These are phyloP conservation scores for Phalera bucephala DNA, from an alignment of 2,888 invertebrate genomes.

Conservation along the genomic window DNA sequence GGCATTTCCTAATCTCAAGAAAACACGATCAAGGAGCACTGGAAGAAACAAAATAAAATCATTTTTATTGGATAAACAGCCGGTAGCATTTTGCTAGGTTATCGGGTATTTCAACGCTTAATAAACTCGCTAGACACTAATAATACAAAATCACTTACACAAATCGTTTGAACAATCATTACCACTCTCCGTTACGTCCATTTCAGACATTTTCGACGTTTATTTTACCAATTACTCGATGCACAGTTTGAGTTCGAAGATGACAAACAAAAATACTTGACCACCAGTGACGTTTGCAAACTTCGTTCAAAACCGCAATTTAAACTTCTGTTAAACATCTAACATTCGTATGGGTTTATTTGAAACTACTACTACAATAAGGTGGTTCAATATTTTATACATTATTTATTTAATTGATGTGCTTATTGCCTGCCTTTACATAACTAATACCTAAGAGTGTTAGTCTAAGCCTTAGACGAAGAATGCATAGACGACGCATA, in stretches of 20 bases:
- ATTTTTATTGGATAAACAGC: constrained; percentile 27
- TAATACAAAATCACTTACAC: constrained; percentile 47
- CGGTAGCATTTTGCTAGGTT: constrained; percentile 29
- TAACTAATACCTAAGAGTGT: too few relatives aligned
- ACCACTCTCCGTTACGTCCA: constrained; percentile 68
- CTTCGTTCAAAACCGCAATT: background rate
- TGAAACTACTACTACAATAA: too few relatives aligned
- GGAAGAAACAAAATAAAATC: constrained; percentile 33
- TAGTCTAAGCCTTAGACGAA: too few relatives aligned
- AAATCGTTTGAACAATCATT: constrained; percentile 73
- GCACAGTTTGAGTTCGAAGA: constrained; percentile 27
- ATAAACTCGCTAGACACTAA: background rate
- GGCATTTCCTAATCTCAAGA: constrained; percentile 93
- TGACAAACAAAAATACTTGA: constrained; percentile 36
- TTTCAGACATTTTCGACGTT: constrained; percentile 65
- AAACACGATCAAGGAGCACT: constrained; percentile 95
- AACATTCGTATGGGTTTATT: too few relatives aligned
- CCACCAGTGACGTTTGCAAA: background rate
- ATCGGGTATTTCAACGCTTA: constrained; percentile 6
- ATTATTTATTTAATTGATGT: too few relatives aligned
- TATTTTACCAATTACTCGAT: constrained; percentile 32
- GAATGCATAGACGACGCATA: too few relatives aligned
- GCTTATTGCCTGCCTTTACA: too few relatives aligned
- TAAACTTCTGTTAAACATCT: too few relatives aligned
- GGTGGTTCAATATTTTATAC: too few relatives aligned